These are phyloP conservation scores for Aythya baeri DNA, from an alignment of 2,113 vertebrate species.

Conservation along the genomic window DNA sequence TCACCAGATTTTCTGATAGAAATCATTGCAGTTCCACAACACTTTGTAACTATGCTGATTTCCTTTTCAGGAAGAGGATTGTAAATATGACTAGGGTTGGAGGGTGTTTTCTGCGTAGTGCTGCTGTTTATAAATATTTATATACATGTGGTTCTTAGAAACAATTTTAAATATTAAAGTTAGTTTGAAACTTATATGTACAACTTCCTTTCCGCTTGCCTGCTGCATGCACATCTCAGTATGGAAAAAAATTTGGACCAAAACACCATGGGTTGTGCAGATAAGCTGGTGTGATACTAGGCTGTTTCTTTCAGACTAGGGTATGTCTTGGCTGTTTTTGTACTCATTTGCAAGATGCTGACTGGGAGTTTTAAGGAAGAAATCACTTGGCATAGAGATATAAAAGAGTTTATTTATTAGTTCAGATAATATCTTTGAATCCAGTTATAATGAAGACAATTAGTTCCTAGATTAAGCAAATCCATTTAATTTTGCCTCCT, in stretches of 20 bases:
- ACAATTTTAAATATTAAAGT: background rate
- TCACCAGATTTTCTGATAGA: background rate
- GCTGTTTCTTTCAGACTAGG: background rate
- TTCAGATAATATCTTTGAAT: background rate
- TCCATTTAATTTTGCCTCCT: background rate
- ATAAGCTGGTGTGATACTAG: background rate
- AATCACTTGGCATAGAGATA: background rate
- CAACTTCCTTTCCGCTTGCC: background rate
- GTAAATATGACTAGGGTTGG: background rate
- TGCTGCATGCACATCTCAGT: rapidly evolving
- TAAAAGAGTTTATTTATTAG: background rate
- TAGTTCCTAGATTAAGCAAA: background rate
- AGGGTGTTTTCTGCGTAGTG: background rate
- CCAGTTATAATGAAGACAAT: background rate
- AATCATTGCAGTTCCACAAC: background rate
- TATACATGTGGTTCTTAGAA: background rate
- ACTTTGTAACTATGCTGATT: background rate
- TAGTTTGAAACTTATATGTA: background rate
- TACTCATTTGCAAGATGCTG: background rate
- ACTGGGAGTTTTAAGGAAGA: background rate
- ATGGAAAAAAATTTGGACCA: background rate
- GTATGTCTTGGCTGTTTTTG: background rate
- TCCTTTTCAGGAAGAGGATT: background rate
- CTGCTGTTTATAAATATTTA: background rate
- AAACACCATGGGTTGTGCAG: background rate